Percentiles rank a stretch among this genome's conserved stretches.
Conservation (phyloP, 2,888 invertebrate species). For the Disparrhopalites patrizii region DNA sequence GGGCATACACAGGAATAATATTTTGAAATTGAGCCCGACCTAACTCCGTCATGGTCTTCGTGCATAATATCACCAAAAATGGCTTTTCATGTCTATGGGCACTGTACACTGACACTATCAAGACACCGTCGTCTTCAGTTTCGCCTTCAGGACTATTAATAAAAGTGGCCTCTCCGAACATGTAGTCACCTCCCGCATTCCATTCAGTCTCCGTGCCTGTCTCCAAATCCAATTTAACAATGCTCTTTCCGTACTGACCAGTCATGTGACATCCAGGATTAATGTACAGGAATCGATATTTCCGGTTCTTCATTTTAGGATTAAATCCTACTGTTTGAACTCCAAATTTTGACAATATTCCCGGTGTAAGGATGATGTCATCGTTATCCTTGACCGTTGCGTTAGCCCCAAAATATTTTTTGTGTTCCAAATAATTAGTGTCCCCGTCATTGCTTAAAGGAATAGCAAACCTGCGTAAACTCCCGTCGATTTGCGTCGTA, state of each 20-base stretch:
- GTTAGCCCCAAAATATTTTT: background rate
- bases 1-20: background rate
- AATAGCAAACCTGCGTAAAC: background rate
- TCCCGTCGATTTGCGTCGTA: background rate
- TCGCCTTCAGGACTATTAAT: slow-evolving; percentile 51
- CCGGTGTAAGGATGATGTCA: background rate
- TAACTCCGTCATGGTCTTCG: background rate
- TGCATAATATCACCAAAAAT: background rate
- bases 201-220: background rate
- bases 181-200: slow-evolving; percentile 10
- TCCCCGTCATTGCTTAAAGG: background rate
- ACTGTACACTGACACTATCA: slow-evolving; percentile 38
- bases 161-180: slow-evolving; percentile 51
- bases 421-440: background rate
- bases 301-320: slow-evolving; percentile 50
- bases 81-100: background rate
- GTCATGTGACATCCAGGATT: slow-evolving; percentile 47
- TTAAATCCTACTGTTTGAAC: slow-evolving; percentile 55
- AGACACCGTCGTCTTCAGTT: slow-evolving; percentile 55
- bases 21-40: background rate
- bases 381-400: background rate
- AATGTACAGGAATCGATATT: slow-evolving; percentile 55
- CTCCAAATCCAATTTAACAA: slow-evolving; percentile 29
- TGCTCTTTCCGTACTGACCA: slow-evolving; percentile 16
- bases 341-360: slow-evolving; percentile 34